Conservation (phyloP, 2,113 vertebrate genomes). For the Okapia johnstoni region DNA sequence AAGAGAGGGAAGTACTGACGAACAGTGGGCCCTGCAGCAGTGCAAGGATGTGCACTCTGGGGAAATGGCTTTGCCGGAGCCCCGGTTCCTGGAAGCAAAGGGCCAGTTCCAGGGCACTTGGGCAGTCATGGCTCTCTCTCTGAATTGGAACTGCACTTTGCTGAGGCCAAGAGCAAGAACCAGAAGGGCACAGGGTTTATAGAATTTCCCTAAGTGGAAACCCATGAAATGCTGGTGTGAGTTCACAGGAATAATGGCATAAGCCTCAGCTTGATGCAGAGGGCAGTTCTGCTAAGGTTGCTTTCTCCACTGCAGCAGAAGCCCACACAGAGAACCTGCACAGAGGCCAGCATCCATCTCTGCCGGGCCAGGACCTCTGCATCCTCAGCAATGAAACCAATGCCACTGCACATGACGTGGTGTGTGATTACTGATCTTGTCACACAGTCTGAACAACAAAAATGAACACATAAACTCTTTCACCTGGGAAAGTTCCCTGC, state of each 20-base stretch:
- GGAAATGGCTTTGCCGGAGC: neutral
- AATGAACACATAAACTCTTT: neutral
- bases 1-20: fast-evolving
- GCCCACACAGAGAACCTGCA: neutral
- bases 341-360: fast-evolving
- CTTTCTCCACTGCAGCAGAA: no score
- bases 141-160: neutral
- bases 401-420: fast-evolving
- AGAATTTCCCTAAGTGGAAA: neutral
- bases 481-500: no score
- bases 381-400: neutral
- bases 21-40: fast-evolving
- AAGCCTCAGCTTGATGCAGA: neutral
- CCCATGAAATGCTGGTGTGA: neutral
- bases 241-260: neutral
- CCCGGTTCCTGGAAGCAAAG: neutral
- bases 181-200: neutral
- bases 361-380: neutral
- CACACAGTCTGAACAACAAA: neutral
- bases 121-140: neutral
- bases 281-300: neutral
- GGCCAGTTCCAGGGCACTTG: neutral
- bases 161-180: neutral
- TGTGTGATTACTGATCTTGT: neutral
- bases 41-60: fast-evolving